Conservation (phyloP, 2,888 invertebrate genomes). For the Amblyjoppa fuscipennis region DNA sequence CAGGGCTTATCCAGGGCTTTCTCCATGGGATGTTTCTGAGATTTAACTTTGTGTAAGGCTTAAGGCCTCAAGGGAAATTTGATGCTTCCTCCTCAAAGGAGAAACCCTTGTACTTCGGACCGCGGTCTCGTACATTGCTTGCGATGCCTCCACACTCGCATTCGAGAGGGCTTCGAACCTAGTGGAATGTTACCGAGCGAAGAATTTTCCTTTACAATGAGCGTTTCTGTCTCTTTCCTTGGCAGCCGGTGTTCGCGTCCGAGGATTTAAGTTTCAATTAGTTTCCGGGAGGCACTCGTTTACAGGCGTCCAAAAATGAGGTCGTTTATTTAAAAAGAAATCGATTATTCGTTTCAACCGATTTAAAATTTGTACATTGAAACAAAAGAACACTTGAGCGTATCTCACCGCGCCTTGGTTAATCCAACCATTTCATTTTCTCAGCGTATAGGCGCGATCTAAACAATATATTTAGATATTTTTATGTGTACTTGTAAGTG, state of each 20-base stretch:
- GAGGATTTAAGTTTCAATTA: background rate
- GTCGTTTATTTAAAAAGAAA: too few species aligned
- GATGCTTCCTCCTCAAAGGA: too few species aligned
- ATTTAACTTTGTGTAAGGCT: background rate
- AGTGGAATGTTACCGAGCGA: background rate
- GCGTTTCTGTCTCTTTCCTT: background rate
- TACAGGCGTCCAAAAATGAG: too few species aligned
- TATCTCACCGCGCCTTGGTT: too few species aligned
- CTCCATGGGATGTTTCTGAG: background rate
- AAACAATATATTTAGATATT: too few species aligned
- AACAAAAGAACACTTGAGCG: too few species aligned
- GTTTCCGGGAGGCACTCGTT: background rate
- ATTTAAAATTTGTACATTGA: too few species aligned
- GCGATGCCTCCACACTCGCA: background rate
- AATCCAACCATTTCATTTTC: too few species aligned
- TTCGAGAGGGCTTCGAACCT: background rate
- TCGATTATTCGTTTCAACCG: too few species aligned
- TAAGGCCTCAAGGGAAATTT: too few species aligned
- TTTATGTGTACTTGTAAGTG: too few species aligned
- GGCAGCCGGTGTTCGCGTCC: background rate
- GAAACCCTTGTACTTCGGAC: background rate
- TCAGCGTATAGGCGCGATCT: too few species aligned
- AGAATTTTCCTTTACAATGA: background rate
- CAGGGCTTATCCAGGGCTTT: background rate
- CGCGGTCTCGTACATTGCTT: background rate